Evolutionary conservation across 2,113 vertebrate genomes (phyloP).

Genomic region (Gymnarchus niloticus): DNA sequence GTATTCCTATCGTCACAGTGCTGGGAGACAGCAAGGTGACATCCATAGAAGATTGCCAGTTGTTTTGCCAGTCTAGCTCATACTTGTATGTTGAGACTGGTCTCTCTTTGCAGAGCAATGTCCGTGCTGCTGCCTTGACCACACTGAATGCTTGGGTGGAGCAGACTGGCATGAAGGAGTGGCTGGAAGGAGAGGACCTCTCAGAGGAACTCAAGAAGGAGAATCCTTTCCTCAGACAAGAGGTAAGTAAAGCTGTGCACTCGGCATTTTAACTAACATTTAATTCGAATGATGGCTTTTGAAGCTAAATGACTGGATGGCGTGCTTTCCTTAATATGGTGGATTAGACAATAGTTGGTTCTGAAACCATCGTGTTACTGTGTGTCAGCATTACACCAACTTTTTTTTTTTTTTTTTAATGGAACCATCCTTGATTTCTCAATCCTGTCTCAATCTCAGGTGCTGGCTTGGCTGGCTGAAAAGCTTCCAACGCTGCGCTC

Average conservation of each 20-base stretch:
- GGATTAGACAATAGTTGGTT: not conserved
- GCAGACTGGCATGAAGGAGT: slow-evolving; percentile 96
- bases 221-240: slow-evolving; percentile 92
- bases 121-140: slow-evolving; percentile 78
- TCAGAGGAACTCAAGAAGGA: slow-evolving; percentile 95
- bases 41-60: not conserved
- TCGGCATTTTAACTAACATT: not conserved
- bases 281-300: not conserved
- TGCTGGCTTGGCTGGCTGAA: slow-evolving; percentile 89
- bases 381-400: not conserved
- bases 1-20: slow-evolving; percentile 83
- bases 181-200: slow-evolving; percentile 93
- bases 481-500: slow-evolving; percentile 80
- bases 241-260: slow-evolving; percentile 59
- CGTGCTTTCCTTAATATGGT: not conserved
- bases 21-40: slow-evolving; percentile 94
- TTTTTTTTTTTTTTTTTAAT: not conserved
- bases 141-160: slow-evolving; percentile 91
- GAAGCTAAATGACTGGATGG: not conserved
- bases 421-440: not conserved
- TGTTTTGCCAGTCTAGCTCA: not conserved
- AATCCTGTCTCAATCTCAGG: slow-evolving; percentile 57
- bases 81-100: not conserved
- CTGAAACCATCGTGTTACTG: not conserved
- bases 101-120: slow-evolving; percentile 63